Conservation (phyloP, 64 coral and sea anemone genomes). For the Trachythela sp. region DNA sequence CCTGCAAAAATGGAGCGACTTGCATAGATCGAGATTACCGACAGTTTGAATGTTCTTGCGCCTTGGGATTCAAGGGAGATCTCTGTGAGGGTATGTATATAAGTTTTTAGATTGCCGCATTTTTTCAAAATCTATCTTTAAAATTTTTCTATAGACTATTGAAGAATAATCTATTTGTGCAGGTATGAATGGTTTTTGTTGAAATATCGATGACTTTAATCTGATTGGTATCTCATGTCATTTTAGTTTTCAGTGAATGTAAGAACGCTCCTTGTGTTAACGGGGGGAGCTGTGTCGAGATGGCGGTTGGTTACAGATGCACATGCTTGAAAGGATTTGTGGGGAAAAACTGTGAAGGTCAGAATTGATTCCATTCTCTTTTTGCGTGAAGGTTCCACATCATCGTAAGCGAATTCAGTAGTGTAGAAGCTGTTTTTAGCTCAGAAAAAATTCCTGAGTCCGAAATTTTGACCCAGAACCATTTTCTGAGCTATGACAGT, state of each 20-base stretch:
- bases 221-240: too few species aligned
- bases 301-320: neutral
- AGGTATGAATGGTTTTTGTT: too few species aligned
- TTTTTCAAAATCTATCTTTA: neutral
- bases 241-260: neutral
- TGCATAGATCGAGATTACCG: neutral
- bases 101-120: neutral
- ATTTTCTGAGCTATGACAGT: too few species aligned
- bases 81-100: neutral
- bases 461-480: too few species aligned
- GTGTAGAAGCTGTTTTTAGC: too few species aligned
- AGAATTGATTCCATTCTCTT: neutral
- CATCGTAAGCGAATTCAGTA: too few species aligned
- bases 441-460: too few species aligned
- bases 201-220: too few species aligned
- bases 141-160: too few species aligned
- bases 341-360: constrained; percentile 11
- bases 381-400: too few species aligned
- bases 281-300: neutral
- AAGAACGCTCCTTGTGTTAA: constrained; percentile 7
- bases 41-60: neutral
- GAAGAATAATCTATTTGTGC: too few species aligned
- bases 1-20: constrained; percentile 7
- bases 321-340: neutral
- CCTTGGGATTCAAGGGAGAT: neutral